Conservation (phyloP, 2,113 vertebrate species). For the Astur gentilis region DNA sequence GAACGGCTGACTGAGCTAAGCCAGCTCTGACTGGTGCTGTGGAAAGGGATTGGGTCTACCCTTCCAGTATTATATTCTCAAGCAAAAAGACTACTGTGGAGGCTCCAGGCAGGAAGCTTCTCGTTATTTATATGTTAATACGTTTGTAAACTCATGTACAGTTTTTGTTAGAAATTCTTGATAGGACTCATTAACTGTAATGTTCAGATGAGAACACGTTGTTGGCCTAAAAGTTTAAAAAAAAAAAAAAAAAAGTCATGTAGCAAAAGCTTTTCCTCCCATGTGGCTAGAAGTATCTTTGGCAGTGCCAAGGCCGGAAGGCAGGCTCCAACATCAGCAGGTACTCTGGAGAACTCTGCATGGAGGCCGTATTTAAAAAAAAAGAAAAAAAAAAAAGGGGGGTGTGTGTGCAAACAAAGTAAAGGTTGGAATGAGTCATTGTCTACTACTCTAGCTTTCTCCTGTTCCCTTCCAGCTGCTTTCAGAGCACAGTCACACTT, state of each 20-base stretch:
- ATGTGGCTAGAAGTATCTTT: constrained; percentile 10
- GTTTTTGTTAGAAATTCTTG: constrained; percentile 74
- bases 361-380: constrained; percentile 48
- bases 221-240: constrained; percentile 42
- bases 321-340: constrained; percentile 8
- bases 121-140: constrained; percentile 87
- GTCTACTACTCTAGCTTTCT: constrained; percentile 31
- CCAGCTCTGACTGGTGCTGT: constrained; percentile 49
- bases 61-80: constrained; percentile 66
- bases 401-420: constrained; percentile 36
- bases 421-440: constrained; percentile 64
- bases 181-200: constrained; percentile 74
- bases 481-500: not conserved
- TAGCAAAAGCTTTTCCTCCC: constrained; percentile 56
- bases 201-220: constrained; percentile 51
- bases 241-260: constrained; percentile 24
- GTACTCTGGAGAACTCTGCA: constrained; percentile 44
- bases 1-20: constrained; percentile 49
- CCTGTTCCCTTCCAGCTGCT: not conserved
- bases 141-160: constrained; percentile 86
- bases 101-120: constrained; percentile 72
- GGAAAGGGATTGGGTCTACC: constrained; percentile 57
- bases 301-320: constrained; percentile 16
- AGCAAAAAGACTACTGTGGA: constrained; percentile 73
- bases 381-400: not conserved